phyloP scores from a whole-genome alignment of 2,113 vertebrate genomes.

The Jaculus jaculus region DNA sequence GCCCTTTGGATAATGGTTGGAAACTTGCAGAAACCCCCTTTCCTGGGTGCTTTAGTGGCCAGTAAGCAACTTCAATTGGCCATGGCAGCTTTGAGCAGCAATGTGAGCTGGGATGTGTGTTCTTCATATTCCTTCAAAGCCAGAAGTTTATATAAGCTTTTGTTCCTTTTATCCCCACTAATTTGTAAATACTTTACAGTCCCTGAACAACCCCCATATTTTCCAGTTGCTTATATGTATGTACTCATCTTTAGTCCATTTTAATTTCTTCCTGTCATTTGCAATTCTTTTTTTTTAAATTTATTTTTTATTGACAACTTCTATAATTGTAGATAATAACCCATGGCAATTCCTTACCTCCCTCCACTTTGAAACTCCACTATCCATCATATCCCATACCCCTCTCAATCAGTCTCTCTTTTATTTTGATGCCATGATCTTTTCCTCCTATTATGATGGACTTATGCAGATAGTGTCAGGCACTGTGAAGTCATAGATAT shows the following conservation, averaged over 20 bases:
- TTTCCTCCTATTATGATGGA: too few relatives aligned
- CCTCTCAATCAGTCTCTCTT: too few relatives aligned
- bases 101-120: background rate
- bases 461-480: too few relatives aligned
- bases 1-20: background rate
- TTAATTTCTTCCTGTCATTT: background rate
- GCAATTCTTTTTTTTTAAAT: constrained; percentile 24
- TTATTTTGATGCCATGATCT: too few relatives aligned
- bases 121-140: background rate
- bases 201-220: background rate
- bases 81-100: background rate
- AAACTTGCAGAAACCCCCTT: background rate
- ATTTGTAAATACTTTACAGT: background rate
- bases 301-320: too few relatives aligned
- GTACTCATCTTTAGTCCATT: background rate
- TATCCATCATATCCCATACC: too few relatives aligned
- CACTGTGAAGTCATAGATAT: too few relatives aligned
- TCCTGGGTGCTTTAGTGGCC: background rate
- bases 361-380: too few relatives aligned
- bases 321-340: too few relatives aligned
- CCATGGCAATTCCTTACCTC: too few relatives aligned
- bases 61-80: background rate
- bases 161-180: background rate
- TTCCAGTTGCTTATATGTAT: background rate
- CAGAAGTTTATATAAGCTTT: background rate